A percentile compares a stretch with the other conserved stretches of the same genome.
Conservation (phyloP, 2,113 vertebrate genomes). For the Antechinus flavipes region DNA sequence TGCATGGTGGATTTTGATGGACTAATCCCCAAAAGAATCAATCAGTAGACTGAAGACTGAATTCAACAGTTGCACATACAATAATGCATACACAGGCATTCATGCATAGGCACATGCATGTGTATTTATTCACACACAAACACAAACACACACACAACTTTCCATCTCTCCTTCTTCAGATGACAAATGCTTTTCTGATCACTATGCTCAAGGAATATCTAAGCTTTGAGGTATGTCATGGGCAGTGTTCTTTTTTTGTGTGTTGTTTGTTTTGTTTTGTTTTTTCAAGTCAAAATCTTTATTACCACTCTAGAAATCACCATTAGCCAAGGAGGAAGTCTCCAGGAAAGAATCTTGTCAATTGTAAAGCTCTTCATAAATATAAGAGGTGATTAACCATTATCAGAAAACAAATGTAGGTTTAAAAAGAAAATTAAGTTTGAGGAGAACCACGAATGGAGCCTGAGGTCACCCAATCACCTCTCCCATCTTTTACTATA, state of each 20-base stretch:
- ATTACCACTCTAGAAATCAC: neutral
- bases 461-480: neutral
- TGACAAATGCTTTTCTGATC: constrained; percentile 54
- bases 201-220: constrained; percentile 69
- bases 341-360: neutral
- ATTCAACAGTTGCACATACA: neutral
- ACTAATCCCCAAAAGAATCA: neutral
- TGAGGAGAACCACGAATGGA: neutral
- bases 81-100: neutral
- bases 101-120: neutral
- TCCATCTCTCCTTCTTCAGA: neutral
- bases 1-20: neutral
- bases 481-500: constrained; percentile 22
- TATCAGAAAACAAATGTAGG: constrained; percentile 24
- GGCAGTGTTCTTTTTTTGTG: too few relatives aligned
- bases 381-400: constrained; percentile 9
- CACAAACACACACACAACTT: neutral
- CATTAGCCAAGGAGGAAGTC: neutral
- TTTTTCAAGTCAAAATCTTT: constrained; percentile 6
- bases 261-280: neutral
- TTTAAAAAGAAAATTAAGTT: constrained; percentile 21
- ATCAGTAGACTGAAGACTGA: neutral
- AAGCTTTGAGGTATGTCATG: constrained; percentile 55
- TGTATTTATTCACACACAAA: neutral
- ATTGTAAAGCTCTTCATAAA: neutral